Percentiles rank a stretch among this genome's conserved stretches.
Conservation (phyloP, 2,113 vertebrate species). For the Rhineura floridana region DNA sequence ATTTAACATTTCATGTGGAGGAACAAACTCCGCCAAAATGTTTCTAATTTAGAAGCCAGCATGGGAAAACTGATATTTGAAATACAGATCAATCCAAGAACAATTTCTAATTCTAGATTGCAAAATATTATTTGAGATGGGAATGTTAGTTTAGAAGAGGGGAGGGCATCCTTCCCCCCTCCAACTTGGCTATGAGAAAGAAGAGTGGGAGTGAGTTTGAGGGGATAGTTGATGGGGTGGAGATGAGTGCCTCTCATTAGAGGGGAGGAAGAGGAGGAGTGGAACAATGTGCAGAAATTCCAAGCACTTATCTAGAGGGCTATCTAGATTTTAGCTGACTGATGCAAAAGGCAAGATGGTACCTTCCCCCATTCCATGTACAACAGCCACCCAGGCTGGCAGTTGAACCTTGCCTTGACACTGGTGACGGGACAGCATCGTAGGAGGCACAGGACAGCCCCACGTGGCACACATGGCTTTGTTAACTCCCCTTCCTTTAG, state of each 20-base stretch:
- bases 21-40: background rate
- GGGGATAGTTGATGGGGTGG: background rate
- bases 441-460: background rate
- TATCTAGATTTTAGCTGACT: background rate
- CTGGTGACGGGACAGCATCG: background rate
- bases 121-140: background rate
- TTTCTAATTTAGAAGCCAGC: conserved; percentile 10
- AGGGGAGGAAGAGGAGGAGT: background rate
- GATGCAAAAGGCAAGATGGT: background rate
- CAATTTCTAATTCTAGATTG: background rate
- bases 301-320: background rate
- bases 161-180: background rate
- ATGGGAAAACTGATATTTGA: conserved; percentile 9
- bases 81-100: background rate
- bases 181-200: background rate
- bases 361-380: too few species aligned
- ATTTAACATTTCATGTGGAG: too few species aligned
- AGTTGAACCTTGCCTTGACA: background rate
- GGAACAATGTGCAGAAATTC: background rate
- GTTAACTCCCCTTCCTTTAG: too few species aligned
- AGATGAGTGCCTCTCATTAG: background rate
- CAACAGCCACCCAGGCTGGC: too few species aligned
- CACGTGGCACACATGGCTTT: too few species aligned
- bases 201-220: background rate
- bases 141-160: background rate